A percentile compares a stretch with the other conserved stretches of the same genome.
phyloP scores from a whole-genome alignment of 2,797 vertebrate genomes.

The Cossypha dichroa region DNA sequence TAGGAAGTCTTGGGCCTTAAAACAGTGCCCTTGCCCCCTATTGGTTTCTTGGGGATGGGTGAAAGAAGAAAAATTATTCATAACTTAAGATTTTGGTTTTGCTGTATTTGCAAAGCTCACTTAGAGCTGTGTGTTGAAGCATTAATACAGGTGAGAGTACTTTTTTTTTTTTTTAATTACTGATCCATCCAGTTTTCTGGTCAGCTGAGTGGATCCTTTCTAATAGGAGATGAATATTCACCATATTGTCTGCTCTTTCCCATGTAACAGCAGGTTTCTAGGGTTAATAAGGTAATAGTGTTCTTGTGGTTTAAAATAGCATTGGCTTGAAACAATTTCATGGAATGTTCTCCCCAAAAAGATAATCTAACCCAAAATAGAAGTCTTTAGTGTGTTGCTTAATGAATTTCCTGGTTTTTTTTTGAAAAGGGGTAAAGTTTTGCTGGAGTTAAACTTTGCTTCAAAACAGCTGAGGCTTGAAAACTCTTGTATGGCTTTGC shows the following conservation, averaged over 20 bases:
- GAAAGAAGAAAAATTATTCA: not conserved
- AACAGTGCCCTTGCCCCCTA: not conserved
- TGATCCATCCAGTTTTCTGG: not conserved
- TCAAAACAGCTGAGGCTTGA: not conserved
- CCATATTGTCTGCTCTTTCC: not conserved
- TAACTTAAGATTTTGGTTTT: not conserved
- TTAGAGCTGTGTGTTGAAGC: not conserved
- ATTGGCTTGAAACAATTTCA: not conserved
- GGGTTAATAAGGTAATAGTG: not conserved
- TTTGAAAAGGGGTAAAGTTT: not conserved
- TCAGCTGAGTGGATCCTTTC: not conserved
- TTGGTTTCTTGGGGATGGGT: not conserved
- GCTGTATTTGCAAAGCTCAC: not conserved
- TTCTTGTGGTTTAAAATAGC: not conserved
- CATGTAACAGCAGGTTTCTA: not conserved
- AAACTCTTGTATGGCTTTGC: not conserved
- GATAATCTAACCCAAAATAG: not conserved
- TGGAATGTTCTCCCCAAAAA: not conserved
- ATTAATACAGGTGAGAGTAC: not conserved
- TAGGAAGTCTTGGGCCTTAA: not conserved
- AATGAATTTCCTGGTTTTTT: not conserved
- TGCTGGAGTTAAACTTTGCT: not conserved
- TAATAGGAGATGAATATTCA: not conserved
- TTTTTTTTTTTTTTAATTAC: not conserved
- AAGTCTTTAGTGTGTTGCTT: not conserved